phyloP scores from a whole-genome alignment of 1,140 invertebrate genomes.

The Diprion similis region DNA sequence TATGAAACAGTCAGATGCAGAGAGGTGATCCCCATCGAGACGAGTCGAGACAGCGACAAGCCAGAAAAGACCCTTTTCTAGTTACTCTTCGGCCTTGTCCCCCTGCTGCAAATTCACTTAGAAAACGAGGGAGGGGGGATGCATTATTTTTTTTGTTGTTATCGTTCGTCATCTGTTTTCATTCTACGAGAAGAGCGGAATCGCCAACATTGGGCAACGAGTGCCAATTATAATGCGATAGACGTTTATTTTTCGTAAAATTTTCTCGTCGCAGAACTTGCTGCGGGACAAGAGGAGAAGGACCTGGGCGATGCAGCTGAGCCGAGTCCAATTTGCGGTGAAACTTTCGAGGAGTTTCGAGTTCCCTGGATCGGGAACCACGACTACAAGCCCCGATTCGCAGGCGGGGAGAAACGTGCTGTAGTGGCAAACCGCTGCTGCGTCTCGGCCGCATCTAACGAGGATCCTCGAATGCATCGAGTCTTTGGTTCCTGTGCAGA shows the following conservation, averaged over 20 bases:
- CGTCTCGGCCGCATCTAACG: background rate
- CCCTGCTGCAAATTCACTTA: no score
- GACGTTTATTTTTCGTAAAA: background rate
- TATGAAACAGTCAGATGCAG: conserved; percentile 61
- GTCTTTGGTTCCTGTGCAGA: no score
- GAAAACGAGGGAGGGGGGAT: no score
- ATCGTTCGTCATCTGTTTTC: no score
- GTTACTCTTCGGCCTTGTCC: conserved; percentile 28
- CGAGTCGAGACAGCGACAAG: conserved; percentile 53
- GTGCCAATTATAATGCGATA: conserved; percentile 57
- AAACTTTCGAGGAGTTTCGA: conserved; percentile 52
- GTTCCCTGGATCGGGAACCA: conserved; percentile 41
- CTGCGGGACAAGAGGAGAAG: background rate
- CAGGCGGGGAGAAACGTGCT: conserved; percentile 47
- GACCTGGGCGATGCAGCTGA: conserved; percentile 25
- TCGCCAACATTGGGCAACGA: conserved; percentile 40
- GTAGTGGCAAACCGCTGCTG: conserved; percentile 45
- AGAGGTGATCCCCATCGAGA: conserved; percentile 51
- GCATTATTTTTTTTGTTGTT: background rate
- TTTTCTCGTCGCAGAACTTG: background rate
- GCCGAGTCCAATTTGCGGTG: conserved; percentile 55
- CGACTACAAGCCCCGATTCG: conserved; percentile 39
- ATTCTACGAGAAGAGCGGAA: no score
- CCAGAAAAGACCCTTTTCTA: conserved; percentile 21
- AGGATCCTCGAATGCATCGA: no score